Evolutionary conservation across 2,113 vertebrate species (phyloP).

Genomic region (Calyptomena viridis): DNA sequence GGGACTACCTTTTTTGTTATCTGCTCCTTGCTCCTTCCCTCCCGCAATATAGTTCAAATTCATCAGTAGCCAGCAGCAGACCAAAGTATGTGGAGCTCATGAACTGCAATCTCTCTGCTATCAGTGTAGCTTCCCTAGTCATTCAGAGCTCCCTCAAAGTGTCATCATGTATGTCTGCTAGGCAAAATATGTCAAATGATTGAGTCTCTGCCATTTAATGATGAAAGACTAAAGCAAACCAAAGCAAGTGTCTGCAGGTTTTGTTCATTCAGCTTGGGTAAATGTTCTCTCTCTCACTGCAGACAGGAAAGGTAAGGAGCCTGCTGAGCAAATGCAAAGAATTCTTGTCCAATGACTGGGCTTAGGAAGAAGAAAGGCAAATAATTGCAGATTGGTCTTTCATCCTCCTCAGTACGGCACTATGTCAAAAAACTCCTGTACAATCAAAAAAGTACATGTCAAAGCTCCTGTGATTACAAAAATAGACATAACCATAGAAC

Average conservation of each 20-base stretch:
- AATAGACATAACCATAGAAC: background rate
- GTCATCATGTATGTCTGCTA: background rate
- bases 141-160: background rate
- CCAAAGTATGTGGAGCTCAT: background rate
- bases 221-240: slow-evolving; percentile 2
- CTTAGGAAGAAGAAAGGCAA: background rate
- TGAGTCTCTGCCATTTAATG: background rate
- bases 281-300: background rate
- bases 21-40: background rate
- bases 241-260: background rate
- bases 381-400: background rate
- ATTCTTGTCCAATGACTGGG: background rate
- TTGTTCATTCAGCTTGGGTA: background rate
- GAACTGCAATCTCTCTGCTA: background rate
- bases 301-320: background rate
- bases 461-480: background rate
- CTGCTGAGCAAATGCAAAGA: background rate
- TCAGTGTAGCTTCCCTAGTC: background rate
- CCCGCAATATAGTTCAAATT: background rate
- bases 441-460: background rate
- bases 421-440: background rate
- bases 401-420: background rate
- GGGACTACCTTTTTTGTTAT: background rate
- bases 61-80: background rate
- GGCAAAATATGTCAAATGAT: background rate